These are phyloP conservation scores for Phacellophora camtschatica DNA, from an alignment of 30 jellyfish, hydroid and myxozoan species.

Conservation along the genomic window DNA sequence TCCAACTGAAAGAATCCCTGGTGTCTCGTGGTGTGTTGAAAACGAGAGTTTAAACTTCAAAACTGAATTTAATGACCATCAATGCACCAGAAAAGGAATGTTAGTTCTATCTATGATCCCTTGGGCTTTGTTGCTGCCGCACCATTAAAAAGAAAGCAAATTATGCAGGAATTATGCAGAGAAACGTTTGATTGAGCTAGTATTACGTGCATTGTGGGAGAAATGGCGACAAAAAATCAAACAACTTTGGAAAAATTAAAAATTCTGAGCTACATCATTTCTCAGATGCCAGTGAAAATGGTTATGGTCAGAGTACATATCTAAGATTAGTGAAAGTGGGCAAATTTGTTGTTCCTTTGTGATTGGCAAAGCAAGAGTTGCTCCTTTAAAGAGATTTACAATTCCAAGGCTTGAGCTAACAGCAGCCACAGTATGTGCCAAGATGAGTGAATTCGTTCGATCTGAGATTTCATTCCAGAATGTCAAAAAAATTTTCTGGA, in stretches of 20 bases:
- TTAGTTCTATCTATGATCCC: slow-evolving; percentile 35
- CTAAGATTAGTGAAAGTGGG: slow-evolving; percentile 4
- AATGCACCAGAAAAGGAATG: slow-evolving; percentile 16
- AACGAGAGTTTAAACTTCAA: slow-evolving; percentile 17
- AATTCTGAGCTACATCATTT: slow-evolving; percentile 42
- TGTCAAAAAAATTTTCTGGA: slow-evolving; percentile 31
- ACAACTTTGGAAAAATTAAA: background rate
- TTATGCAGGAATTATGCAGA: slow-evolving; percentile 2
- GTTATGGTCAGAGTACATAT: slow-evolving; percentile 41
- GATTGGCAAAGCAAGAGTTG: slow-evolving; percentile 48
- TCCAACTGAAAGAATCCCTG: slow-evolving; percentile 30
- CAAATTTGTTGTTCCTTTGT: slow-evolving; percentile 9
- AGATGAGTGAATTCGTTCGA: slow-evolving; percentile 6
- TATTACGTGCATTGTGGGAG: slow-evolving; percentile 11
- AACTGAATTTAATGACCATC: background rate
- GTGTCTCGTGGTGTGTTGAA: slow-evolving; percentile 50
- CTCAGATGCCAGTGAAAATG: slow-evolving; percentile 41
- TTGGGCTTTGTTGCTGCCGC: slow-evolving; percentile 28
- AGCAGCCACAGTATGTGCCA: slow-evolving; percentile 16
- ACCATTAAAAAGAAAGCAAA: background rate
- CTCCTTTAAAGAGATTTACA: slow-evolving; percentile 25
- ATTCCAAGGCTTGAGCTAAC: slow-evolving; percentile 40
- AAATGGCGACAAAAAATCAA: slow-evolving; percentile 31
- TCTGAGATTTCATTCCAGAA: background rate
- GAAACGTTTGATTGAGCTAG: slow-evolving; percentile 10